Evolutionary conservation across 2,113 vertebrate species (phyloP).

Genomic region (Macquaria ambigua): DNA sequence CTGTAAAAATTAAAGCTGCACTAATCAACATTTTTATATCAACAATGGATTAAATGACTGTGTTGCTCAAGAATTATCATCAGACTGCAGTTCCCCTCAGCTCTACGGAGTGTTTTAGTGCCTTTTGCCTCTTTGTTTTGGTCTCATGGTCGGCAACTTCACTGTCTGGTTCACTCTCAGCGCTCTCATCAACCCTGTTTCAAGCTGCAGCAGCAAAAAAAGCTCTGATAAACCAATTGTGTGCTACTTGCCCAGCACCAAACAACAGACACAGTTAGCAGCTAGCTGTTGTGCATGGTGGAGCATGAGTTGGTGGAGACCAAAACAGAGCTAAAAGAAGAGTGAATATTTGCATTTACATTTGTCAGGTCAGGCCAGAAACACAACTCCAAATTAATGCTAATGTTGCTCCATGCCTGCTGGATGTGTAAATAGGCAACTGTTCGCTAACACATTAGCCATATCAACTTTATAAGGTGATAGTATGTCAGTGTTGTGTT

Average conservation of each 20-base stretch:
- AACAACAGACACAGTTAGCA: background rate
- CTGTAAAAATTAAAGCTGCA: background rate
- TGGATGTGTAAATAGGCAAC: too few species aligned
- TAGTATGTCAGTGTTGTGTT: background rate
- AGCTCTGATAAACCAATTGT: background rate
- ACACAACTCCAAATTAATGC: too few species aligned
- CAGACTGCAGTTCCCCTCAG: background rate
- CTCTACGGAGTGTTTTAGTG: background rate
- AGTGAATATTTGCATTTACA: too few species aligned
- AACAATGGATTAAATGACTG: background rate
- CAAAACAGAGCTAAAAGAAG: background rate
- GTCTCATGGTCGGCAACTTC: background rate
- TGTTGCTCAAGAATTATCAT: background rate
- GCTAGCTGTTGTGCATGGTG: too few species aligned
- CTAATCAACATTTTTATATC: background rate
- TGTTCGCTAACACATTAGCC: too few species aligned
- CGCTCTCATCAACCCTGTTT: background rate
- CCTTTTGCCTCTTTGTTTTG: background rate
- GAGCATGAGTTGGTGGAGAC: background rate
- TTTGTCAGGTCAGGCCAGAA: too few species aligned
- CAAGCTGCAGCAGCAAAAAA: background rate
- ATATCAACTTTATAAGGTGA: background rate
- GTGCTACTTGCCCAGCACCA: too few species aligned
- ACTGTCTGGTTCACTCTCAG: background rate
- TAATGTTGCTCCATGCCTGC: too few species aligned